Base-by-base conservation (phyloP, 2,113 vertebrate species). In the Siniperca chuatsi region DNA sequence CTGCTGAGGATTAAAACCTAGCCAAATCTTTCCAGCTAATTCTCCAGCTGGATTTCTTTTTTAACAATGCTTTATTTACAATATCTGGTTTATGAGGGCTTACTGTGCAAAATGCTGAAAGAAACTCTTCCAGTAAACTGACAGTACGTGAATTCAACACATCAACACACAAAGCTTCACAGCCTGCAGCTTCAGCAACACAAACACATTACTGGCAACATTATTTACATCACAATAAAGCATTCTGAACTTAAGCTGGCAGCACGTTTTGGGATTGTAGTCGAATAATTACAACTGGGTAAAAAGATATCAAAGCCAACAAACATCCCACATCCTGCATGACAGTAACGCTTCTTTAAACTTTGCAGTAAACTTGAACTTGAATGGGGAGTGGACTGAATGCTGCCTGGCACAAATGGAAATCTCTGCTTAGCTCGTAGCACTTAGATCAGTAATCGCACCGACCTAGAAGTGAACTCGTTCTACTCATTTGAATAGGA, bases 191-290 rank as follows among this genome's bases (percentile, higher is more conserved):
- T 79, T 62, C 58, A 44, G 67, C 50, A 2, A 60, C 44, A 64
- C 40, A 85, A 71, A 79, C 44, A 44, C 54, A 68, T 71, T 11
- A 70, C n/a, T 13, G 12, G 11, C 68, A 55, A 42, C 54, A 76
- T 25, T 23, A 60, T 58, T 33, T 71, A 77, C 66, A 75, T 21
- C 6, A 23, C 35, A 33, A 65, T 73, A 33, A 72, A 70, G 48
- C 58, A 11, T 29, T 57, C 29, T 40, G n/a, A 75, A 57, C 23
- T 70, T 60, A 29, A 50, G 18, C 3, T 37, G 40, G 77, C 54
- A 60, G 15, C 40, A 5, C 4, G 7, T 58, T 18, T 66, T 20
- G 21, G 42, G 33, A 8, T 6, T 18, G 42, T 40, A 44, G 23
- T 13, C 37, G 40, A 68, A 62, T 46, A 37, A 46, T 12, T 20